A percentile compares a stretch with the other conserved stretches of the same genome.
These are phyloP conservation scores for Oceanodroma tethys DNA, from an alignment of 2,113 vertebrate species.

Conservation along the genomic window DNA sequence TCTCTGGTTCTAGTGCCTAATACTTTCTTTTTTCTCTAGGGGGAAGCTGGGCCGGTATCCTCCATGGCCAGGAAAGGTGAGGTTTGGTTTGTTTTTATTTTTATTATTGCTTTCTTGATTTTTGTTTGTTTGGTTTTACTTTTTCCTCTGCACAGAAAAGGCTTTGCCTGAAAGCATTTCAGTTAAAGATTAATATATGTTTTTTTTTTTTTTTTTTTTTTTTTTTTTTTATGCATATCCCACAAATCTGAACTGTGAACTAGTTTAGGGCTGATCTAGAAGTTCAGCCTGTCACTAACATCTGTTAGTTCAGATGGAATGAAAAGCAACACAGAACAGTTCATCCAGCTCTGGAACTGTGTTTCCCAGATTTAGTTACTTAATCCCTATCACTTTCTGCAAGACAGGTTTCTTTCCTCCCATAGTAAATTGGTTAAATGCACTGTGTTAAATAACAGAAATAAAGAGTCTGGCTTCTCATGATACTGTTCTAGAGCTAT, in stretches of 20 bases:
- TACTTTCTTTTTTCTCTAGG: constrained; percentile 75
- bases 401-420: background rate
- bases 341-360: background rate
- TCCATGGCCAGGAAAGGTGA: constrained; percentile 98
- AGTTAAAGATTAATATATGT: background rate
- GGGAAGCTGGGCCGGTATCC: constrained; percentile 97
- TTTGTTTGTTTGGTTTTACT: background rate
- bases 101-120: background rate
- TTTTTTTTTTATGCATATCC: background rate
- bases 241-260: background rate
- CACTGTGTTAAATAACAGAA: background rate
- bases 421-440: background rate
- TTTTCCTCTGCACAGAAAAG: background rate
- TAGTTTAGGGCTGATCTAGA: background rate
- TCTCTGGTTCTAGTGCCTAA: constrained; percentile 19
- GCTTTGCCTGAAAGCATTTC: background rate
- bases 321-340: background rate
- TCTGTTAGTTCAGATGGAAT: background rate
- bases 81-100: background rate
- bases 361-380: background rate
- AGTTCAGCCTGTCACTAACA: background rate
- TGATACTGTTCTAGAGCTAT: background rate
- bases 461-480: background rate
- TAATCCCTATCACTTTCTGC: background rate
- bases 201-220: background rate